These are phyloP conservation scores for Daboia siamensis DNA, from an alignment of 2,113 vertebrate species.

Conservation along the genomic window DNA sequence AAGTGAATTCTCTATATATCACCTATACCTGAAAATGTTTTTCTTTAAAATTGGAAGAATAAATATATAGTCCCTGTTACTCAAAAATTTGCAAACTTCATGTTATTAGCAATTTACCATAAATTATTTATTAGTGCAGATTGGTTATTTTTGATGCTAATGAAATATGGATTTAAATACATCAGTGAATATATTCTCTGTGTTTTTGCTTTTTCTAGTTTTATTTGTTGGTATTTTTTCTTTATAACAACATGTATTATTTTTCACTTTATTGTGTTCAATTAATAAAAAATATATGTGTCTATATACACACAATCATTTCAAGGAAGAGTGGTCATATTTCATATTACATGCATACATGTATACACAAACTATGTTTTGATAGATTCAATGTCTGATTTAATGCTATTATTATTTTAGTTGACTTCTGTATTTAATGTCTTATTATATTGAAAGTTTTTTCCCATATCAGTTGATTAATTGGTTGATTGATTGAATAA, in stretches of 20 bases:
- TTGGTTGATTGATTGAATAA: not conserved
- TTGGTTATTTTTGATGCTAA: not conserved
- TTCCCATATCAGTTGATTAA: not conserved
- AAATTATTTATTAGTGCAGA: not conserved
- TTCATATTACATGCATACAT: not conserved
- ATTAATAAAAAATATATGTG: not conserved
- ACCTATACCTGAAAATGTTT: not conserved
- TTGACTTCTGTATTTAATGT: not conserved
- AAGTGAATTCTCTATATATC: not conserved
- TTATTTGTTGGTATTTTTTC: not conserved
- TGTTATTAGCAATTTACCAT: not conserved
- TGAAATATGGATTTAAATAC: not conserved
- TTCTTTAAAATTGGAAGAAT: not conserved
- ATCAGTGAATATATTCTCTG: not conserved
- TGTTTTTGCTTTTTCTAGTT: not conserved
- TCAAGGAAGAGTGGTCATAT: not conserved
- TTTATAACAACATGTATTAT: not conserved
- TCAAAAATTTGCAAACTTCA: not conserved
- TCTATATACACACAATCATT: not conserved
- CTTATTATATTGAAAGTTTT: not conserved
- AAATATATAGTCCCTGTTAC: not conserved
- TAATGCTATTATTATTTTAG: not conserved
- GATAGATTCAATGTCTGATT: not conserved
- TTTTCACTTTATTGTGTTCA: not conserved
- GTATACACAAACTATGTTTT: not conserved